A percentile compares a stretch with the other conserved stretches of the same genome.
Evolutionary conservation across 1,140 invertebrate genomes (phyloP).

Genomic region (Plectus sambesii): DNA sequence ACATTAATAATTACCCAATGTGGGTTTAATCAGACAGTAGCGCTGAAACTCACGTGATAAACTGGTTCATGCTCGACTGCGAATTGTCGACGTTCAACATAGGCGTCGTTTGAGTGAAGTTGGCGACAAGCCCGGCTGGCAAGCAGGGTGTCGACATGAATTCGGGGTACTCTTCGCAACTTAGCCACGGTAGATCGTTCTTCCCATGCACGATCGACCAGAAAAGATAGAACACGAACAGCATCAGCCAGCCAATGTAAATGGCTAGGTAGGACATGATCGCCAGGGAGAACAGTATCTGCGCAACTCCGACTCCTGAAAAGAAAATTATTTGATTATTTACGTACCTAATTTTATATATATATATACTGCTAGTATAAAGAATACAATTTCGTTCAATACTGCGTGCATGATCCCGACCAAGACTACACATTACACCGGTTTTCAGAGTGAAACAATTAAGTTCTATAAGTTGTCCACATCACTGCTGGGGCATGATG

Average conservation of each 20-base stretch:
- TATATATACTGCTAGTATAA: background rate
- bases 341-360: too few species aligned
- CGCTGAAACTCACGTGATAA: conserved; percentile 28
- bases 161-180: conserved; percentile 41
- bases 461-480: too few species aligned
- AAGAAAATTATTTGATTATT: conserved; percentile 13
- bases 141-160: conserved; percentile 32
- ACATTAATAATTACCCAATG: too few species aligned
- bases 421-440: too few species aligned
- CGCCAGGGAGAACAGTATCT: conserved; percentile 39
- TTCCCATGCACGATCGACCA: conserved; percentile 39
- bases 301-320: conserved; percentile 39
- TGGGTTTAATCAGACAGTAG: conserved; percentile 1
- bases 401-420: too few species aligned
- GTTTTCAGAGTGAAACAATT: too few species aligned
- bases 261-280: conserved; percentile 30
- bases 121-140: conserved; percentile 28
- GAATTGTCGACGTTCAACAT: conserved; percentile 27
- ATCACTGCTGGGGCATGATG: too few species aligned
- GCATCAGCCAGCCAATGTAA: conserved; percentile 34
- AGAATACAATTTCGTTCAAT: conserved; percentile 1
- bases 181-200: conserved; percentile 40
- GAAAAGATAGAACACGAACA: conserved; percentile 41
- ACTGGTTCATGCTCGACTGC: conserved; percentile 38
- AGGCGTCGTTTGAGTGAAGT: conserved; percentile 15